phyloP scores from a whole-genome alignment of 2,888 invertebrate genomes.

The Bhutanitis thaidina region DNA sequence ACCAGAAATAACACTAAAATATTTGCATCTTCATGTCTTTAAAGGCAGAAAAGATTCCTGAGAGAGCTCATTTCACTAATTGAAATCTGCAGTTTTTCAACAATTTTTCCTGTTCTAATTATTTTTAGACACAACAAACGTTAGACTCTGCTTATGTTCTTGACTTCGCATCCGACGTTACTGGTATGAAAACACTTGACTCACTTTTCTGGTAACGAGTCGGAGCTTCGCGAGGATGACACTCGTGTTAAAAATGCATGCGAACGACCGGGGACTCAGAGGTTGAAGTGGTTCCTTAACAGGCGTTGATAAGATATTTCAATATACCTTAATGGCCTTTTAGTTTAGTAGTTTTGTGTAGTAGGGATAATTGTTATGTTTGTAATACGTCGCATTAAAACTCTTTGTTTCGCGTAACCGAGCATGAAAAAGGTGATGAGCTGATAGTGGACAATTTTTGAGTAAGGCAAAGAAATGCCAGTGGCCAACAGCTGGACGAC shows the following conservation, averaged over 20 bases:
- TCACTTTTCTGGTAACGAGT: constrained; percentile 18
- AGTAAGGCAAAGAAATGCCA: too few species aligned
- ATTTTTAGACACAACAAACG: constrained; percentile 15
- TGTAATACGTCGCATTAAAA: too few species aligned
- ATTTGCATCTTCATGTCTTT: background rate
- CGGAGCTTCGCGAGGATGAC: constrained; percentile 4
- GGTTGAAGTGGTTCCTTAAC: background rate
- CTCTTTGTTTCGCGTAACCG: too few species aligned
- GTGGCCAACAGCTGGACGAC: too few species aligned
- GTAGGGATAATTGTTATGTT: too few species aligned
- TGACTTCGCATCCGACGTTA: constrained; percentile 1
- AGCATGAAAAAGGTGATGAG: too few species aligned
- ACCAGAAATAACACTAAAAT: background rate
- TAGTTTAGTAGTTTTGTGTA: too few species aligned
- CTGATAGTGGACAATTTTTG: too few species aligned
- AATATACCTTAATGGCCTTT: background rate
- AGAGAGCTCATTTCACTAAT: constrained; percentile 14
- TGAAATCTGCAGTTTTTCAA: constrained; percentile 6
- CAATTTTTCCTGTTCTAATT: constrained; percentile 1
- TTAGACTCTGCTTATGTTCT: constrained; percentile 10
- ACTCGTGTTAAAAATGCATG: constrained; percentile 17
- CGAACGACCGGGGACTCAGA: constrained; percentile 8
- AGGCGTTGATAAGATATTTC: constrained; percentile 8
- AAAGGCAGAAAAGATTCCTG: background rate
- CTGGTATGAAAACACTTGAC: constrained; percentile 15